phyloP scores from a whole-genome alignment of 2,888 invertebrate genomes.

The Monochamus alternatus region DNA sequence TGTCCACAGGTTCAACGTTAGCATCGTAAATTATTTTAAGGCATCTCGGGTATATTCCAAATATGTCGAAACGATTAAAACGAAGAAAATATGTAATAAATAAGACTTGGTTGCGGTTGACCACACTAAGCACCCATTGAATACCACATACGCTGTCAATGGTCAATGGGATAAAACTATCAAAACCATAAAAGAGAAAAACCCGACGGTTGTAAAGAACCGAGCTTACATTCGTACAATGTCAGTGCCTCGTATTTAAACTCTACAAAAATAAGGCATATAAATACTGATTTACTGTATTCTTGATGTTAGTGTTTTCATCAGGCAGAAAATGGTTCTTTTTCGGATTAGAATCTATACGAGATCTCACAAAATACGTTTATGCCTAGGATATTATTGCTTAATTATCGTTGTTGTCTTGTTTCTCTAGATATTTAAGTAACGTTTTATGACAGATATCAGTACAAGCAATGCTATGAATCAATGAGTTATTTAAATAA shows the following conservation, averaged over 20 bases:
- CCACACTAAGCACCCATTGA: slow-evolving; percentile 57
- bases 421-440: no score
- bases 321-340: no score
- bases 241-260: slow-evolving; percentile 39
- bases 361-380: no score
- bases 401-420: no score
- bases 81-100: slow-evolving; percentile 56
- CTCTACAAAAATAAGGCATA: slow-evolving; percentile 33
- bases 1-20: slow-evolving; percentile 43
- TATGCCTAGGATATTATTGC: no score
- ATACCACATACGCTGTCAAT: slow-evolving; percentile 54
- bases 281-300: slow-evolving; percentile 3
- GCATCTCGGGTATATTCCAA: slow-evolving; percentile 52
- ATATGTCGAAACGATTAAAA: slow-evolving; percentile 58
- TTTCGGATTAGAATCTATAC: no score
- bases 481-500: no score
- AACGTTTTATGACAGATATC: no score
- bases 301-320: neutral
- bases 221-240: slow-evolving; percentile 45
- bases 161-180: slow-evolving; percentile 57
- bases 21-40: slow-evolving; percentile 48
- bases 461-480: no score
- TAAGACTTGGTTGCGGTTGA: slow-evolving; percentile 55
- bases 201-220: slow-evolving; percentile 49
- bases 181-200: slow-evolving; percentile 48